Evolutionary conservation across 2,113 vertebrate species (phyloP).

Genomic region (Pseudorasbora parva): DNA sequence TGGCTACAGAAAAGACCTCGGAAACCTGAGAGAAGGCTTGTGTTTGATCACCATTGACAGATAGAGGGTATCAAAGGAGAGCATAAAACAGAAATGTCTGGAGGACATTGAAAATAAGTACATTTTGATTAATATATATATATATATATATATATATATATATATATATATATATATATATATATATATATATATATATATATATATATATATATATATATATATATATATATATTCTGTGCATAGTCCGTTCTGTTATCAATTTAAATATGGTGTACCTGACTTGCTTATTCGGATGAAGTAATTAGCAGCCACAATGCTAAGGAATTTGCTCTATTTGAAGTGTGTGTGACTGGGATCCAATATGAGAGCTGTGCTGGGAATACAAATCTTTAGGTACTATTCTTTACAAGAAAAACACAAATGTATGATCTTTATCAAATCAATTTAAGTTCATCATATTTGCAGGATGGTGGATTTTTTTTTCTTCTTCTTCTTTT

Average conservation of each 20-base stretch:
- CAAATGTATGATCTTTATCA: neutral
- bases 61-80: slow-evolving; percentile 31
- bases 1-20: slow-evolving; percentile 12
- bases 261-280: neutral
- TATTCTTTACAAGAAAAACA: neutral
- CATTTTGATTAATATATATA: neutral
- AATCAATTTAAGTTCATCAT: neutral
- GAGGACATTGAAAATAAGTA: neutral
- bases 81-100: neutral
- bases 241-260: neutral
- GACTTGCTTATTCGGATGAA: neutral
- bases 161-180: too few species aligned
- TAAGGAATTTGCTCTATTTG: neutral
- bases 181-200: too few species aligned
- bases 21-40: slow-evolving; percentile 26
- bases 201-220: neutral
- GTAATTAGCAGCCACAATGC: slow-evolving; percentile 7
- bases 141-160: too few species aligned
- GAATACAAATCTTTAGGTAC: neutral
- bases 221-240: neutral
- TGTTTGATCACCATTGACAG: slow-evolving; percentile 47
- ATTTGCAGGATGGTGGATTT: neutral
- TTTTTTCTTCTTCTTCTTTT: too few species aligned
- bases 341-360: neutral
- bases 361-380: neutral